A percentile compares a stretch with the other conserved stretches of the same genome.
phyloP scores from a whole-genome alignment of 2,888 invertebrate species.

The Cosmia pyralina region DNA sequence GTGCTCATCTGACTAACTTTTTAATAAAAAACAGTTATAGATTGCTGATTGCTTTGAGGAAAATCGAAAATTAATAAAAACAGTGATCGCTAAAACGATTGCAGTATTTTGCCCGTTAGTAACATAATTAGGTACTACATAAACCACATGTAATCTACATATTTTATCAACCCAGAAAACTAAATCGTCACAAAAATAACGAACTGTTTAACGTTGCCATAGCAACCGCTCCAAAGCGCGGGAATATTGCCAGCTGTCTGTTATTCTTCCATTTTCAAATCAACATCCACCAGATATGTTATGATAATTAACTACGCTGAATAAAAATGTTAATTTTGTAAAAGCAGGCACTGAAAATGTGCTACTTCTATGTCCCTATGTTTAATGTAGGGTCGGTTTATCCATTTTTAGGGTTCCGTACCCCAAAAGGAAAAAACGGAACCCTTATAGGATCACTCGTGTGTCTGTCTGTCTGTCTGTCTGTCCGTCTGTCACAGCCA shows the following conservation, averaged over 20 bases:
- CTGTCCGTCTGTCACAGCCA: too few species aligned
- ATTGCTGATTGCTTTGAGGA: not conserved
- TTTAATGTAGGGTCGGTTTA: not conserved
- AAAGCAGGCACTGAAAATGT: slow-evolving; percentile 9
- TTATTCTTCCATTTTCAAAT: slow-evolving; percentile 60
- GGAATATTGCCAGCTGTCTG: slow-evolving; percentile 46
- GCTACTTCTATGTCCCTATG: not conserved
- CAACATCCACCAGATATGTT: slow-evolving; percentile 55
- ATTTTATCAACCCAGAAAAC: slow-evolving; percentile 12
- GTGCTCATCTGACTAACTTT: not conserved
- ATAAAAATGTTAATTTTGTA: slow-evolving; percentile 50
- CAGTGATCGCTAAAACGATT: not conserved
- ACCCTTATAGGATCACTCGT: too few species aligned
- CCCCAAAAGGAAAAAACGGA: too few species aligned
- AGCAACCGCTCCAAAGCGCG: slow-evolving; percentile 36
- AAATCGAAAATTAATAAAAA: too few species aligned
- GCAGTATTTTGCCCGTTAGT: not conserved
- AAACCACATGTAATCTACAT: not conserved
- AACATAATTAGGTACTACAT: not conserved
- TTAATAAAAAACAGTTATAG: not conserved
- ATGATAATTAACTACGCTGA: slow-evolving; percentile 37
- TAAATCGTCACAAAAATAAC: slow-evolving; percentile 30
- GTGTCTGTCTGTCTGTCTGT: too few species aligned
- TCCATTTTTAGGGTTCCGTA: too few species aligned
- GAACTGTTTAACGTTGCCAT: slow-evolving; percentile 37